These are phyloP conservation scores for Holacanthella duospinosa DNA, from an alignment of 2,888 invertebrate genomes.

Conservation along the genomic window DNA sequence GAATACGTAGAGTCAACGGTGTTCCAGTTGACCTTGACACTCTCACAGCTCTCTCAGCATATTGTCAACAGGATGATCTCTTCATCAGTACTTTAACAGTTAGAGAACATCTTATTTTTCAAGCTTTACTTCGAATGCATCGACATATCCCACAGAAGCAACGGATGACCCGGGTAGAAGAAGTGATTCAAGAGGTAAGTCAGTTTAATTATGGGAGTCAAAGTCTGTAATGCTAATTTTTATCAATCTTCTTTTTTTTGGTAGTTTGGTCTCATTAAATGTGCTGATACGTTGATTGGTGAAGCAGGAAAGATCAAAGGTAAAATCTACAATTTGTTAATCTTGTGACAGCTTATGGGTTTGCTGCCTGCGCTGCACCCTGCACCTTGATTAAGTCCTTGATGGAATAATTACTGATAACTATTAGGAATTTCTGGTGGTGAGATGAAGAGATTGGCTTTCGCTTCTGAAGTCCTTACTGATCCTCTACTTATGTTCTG, in stretches of 20 bases:
- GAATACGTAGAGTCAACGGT: constrained; percentile 59
- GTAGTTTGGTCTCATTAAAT: constrained; percentile 73
- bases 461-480: constrained; percentile 89
- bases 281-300: constrained; percentile 82
- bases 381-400: not conserved
- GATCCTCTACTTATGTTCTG: constrained; percentile 91
- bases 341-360: too few species aligned
- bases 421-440: constrained; percentile 77
- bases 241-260: constrained; percentile 22
- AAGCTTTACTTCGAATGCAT: constrained; percentile 79
- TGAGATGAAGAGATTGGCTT: constrained; percentile 85
- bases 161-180: constrained; percentile 67
- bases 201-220: constrained; percentile 31
- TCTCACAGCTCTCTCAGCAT: constrained; percentile 68
- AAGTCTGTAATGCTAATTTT: not conserved
- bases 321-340: not conserved
- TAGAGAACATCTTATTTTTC: constrained; percentile 60
- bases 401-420: not conserved
- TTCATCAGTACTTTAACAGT: constrained; percentile 86
- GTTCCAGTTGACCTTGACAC: constrained; percentile 56
- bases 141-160: constrained; percentile 59
- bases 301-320: constrained; percentile 71
- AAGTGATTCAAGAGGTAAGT: constrained; percentile 74
- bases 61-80: constrained; percentile 87
- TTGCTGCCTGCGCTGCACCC: too few species aligned